Base-by-base conservation (phyloP, 2,888 invertebrate species). In the Catocala nupta region DNA sequence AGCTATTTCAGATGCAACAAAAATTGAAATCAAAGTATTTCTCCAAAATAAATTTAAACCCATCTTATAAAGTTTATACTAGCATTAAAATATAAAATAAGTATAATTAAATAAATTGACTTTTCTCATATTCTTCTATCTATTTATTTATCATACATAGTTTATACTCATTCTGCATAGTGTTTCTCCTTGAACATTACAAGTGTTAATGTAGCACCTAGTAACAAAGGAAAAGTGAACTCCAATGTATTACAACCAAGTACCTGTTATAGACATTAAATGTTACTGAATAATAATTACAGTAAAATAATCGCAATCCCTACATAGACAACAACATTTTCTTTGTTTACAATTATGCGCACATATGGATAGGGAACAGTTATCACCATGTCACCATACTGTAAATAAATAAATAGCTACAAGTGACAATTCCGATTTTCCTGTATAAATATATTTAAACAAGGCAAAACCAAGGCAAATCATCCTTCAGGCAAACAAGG, bases 401-500 rank as follows among this genome's bases (percentile, higher is more conserved):
- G n/a, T 50, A 39, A 36, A 39, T 51, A 39, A 39, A 51, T 51
- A 51, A 11, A 48, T 50, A 50, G n/a, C 5, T 6, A 34, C 49
- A 5, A 36, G n/a, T 36, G 36, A 12, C 12, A 36, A 9, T 51
- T 51, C 10, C 11, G 11, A 48, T 48, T 25, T 48, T 10, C 48
- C 34, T 50, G 5, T n/a, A 45, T 34, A 25, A 25, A 3, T 25
- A 3, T 25, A 6, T 50, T 39, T 33, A 12, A 52, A 45, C 12
- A 44, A 36, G 25, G 43, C 11, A n/a, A 42, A 52, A 7, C 10
- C 53, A 25, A 25, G 25, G 25, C 25, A 25, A 3, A 1, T 25
- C 25, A 53, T 58, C 11, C 55, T 54, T 44, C 39, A 51, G 33
- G 58, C 25, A 36, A 66, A 68, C 57, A 44, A 73, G 77, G 79